These are phyloP conservation scores for Lamellibrachia columna DNA, from an alignment of 2,888 invertebrate species.

Conservation along the genomic window DNA sequence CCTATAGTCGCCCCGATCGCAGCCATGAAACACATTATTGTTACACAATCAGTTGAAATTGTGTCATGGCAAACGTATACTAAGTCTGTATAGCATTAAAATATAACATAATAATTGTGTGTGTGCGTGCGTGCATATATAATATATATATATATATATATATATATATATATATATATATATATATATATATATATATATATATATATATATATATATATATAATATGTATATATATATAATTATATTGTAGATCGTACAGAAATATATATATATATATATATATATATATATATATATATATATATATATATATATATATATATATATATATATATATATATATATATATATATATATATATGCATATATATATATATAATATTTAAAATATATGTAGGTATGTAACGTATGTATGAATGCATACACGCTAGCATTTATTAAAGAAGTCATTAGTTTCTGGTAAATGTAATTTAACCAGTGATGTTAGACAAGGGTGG, in stretches of 20 bases:
- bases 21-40: background rate
- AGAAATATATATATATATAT: background rate
- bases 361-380: background rate
- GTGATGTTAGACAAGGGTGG: no score
- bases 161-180: background rate
- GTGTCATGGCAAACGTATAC: background rate
- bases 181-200: background rate
- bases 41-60: background rate
- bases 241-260: no score
- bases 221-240: background rate
- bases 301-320: background rate
- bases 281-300: background rate
- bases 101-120: no score
- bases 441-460: no score
- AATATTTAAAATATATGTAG: background rate
- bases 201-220: background rate
- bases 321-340: no score
- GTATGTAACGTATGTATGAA: background rate
- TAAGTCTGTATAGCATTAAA: no score
- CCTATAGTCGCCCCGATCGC: background rate
- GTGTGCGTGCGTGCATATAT: no score
- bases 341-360: background rate
- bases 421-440: no score
- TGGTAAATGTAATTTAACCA: no score
- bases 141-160: no score